These are phyloP conservation scores for Podiceps cristatus DNA, from an alignment of 2,113 vertebrate genomes.

Conservation along the genomic window DNA sequence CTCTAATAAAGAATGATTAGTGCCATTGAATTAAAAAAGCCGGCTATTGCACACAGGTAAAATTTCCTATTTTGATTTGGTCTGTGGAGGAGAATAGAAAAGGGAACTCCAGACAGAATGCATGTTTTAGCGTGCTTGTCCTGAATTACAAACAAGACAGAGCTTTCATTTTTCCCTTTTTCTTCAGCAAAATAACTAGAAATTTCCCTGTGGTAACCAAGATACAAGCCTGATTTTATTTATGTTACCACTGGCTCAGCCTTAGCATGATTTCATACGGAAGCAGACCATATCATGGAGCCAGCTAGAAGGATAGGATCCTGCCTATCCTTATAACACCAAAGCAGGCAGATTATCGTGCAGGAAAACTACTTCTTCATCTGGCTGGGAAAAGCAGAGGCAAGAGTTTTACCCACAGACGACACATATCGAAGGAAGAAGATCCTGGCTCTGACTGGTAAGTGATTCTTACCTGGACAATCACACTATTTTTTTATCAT, in stretches of 20 bases:
- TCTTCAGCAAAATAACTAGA: background rate
- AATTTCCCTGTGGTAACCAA: conserved; percentile 37
- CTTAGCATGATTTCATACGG: conserved; percentile 21
- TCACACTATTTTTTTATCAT: background rate
- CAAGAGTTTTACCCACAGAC: background rate
- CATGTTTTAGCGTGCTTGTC: background rate
- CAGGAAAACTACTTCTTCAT: background rate
- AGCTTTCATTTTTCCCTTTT: background rate
- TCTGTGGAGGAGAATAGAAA: background rate
- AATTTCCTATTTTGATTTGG: background rate
- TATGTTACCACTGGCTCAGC: conserved; percentile 23
- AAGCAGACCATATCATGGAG: conserved; percentile 27
- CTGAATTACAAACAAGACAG: background rate
- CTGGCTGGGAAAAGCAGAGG: background rate
- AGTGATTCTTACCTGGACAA: conserved; percentile 5
- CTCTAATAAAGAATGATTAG: background rate
- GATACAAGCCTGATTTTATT: conserved; percentile 51
- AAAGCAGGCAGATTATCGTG: background rate
- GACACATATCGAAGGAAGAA: background rate
- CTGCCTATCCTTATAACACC: background rate
- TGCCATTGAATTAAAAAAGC: background rate
- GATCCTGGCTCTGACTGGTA: background rate
- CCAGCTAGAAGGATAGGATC: background rate
- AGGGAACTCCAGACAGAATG: background rate
- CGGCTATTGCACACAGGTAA: background rate